Evolutionary conservation across 2,113 vertebrate species (phyloP).

Genomic region (Ellobius talpinus): DNA sequence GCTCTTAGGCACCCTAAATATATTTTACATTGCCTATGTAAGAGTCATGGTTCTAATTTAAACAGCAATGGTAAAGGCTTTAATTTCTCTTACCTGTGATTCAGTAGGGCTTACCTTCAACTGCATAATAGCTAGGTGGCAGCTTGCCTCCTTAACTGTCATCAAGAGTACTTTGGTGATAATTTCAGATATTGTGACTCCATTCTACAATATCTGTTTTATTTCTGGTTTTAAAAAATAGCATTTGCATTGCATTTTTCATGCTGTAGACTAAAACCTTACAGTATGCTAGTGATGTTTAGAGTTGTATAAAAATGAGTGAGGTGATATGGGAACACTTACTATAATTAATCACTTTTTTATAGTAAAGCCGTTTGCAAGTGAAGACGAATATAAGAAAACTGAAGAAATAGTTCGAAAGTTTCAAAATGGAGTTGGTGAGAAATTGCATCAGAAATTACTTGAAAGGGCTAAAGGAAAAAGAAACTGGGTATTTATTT

Average conservation of each 20-base stretch:
- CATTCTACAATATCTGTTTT: conserved; percentile 13
- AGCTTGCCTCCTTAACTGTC: neutral
- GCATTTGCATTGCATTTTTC: conserved; percentile 41
- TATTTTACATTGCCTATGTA: neutral
- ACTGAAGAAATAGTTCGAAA: conserved; percentile 90
- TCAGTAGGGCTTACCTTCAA: conserved; percentile 24
- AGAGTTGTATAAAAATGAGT: conserved; percentile 32
- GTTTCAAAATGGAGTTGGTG: conserved; percentile 93
- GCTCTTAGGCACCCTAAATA: neutral
- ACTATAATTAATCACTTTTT: conserved; percentile 33
- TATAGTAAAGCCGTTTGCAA: conserved; percentile 94
- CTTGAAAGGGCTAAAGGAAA: conserved; percentile 92
- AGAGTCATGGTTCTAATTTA: neutral
- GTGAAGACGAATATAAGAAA: conserved; percentile 90
- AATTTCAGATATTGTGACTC: conserved; percentile 34
- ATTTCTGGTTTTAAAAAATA: conserved; percentile 17
- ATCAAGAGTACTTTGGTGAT: conserved; percentile 36
- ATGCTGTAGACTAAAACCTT: conserved; percentile 28
- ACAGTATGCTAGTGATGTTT: neutral
- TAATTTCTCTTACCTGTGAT: conserved; percentile 26
- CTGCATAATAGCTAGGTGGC: neutral
- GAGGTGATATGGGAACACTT: neutral
- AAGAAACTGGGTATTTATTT: conserved; percentile 94
- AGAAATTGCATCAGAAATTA: conserved; percentile 93
- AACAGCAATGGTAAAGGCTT: conserved; percentile 27